phyloP scores from a whole-genome alignment of 2,888 invertebrate species.

The Geophilus truncorum region DNA sequence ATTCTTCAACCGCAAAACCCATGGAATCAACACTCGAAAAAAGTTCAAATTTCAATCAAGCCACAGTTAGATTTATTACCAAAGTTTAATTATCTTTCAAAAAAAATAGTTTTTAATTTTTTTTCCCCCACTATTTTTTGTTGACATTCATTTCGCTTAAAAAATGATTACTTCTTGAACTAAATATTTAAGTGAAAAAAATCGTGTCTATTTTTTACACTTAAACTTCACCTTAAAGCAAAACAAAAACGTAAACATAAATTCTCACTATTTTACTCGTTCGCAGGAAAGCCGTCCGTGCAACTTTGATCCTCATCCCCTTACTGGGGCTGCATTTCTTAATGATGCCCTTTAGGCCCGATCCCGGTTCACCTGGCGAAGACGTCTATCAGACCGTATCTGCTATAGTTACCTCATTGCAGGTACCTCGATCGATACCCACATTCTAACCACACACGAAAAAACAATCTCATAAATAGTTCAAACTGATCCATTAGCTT shows the following conservation, averaged over 20 bases:
- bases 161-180: too few relatives aligned
- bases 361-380: conserved; percentile 51
- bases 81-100: too few relatives aligned
- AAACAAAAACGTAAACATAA: background rate
- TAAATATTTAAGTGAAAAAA: too few relatives aligned
- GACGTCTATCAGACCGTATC: conserved; percentile 72
- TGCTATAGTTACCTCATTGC: conserved; percentile 80
- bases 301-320: conserved; percentile 82
- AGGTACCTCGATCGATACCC: conserved; percentile 53
- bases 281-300: conserved; percentile 60
- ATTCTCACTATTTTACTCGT: background rate
- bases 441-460: background rate
- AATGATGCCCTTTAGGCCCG: conserved; percentile 77
- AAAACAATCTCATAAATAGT: conserved; percentile 5
- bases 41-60: too few relatives aligned
- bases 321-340: conserved; percentile 86
- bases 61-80: too few relatives aligned
- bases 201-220: too few relatives aligned
- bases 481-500: background rate
- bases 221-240: background rate
- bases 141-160: too few relatives aligned
- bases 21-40: too few relatives aligned
- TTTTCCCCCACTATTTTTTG: too few relatives aligned
- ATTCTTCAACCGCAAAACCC: too few relatives aligned
- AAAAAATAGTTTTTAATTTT: too few relatives aligned